Conservation (phyloP, 53 echinoderm and acorn worm species). For the Zoroaster sp. region DNA sequence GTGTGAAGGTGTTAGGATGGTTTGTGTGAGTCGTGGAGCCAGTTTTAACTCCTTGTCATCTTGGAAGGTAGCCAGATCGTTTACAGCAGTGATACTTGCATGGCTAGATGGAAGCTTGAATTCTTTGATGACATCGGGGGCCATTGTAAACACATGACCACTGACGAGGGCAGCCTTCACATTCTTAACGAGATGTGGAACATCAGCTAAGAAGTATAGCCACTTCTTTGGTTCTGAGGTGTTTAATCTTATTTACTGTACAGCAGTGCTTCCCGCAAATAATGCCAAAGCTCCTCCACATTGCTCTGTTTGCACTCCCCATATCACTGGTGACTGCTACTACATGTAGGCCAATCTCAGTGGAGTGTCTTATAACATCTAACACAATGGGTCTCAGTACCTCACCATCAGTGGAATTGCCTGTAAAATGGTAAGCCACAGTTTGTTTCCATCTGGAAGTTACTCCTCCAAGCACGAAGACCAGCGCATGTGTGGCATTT, state of each 20-base stretch:
- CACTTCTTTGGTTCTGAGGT: conserved; percentile 5
- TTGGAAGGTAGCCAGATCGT: conserved; percentile 63
- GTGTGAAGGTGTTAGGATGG: conserved; percentile 53
- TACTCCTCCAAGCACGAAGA: conserved; percentile 67
- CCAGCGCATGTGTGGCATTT: conserved; percentile 68
- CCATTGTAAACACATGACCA: conserved; percentile 37
- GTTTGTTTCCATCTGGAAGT: conserved; percentile 75
- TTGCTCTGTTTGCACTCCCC: conserved; percentile 71
- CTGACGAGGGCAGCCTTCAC: conserved; percentile 68
- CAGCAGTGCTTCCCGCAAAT: conserved; percentile 21
- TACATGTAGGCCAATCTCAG: conserved; percentile 59
- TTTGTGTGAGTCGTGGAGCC: conserved; percentile 57
- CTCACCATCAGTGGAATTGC: conserved; percentile 58
- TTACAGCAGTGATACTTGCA: conserved; percentile 18
- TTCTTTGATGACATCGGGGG: neutral
- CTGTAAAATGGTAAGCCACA: conserved; percentile 71
- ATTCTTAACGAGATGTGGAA: conserved; percentile 65
- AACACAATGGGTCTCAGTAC: conserved; percentile 54
- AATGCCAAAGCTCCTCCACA: conserved; percentile 63
- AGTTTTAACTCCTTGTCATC: conserved; percentile 57
- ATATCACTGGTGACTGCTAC: conserved; percentile 72
- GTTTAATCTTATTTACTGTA: conserved; percentile 51
- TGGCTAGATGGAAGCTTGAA: conserved; percentile 15
- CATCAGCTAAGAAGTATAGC: conserved; percentile 71
- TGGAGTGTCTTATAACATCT: conserved; percentile 50